Evolutionary conservation across 1,140 invertebrate species (phyloP).

Genomic region (Megalopta genalis): DNA sequence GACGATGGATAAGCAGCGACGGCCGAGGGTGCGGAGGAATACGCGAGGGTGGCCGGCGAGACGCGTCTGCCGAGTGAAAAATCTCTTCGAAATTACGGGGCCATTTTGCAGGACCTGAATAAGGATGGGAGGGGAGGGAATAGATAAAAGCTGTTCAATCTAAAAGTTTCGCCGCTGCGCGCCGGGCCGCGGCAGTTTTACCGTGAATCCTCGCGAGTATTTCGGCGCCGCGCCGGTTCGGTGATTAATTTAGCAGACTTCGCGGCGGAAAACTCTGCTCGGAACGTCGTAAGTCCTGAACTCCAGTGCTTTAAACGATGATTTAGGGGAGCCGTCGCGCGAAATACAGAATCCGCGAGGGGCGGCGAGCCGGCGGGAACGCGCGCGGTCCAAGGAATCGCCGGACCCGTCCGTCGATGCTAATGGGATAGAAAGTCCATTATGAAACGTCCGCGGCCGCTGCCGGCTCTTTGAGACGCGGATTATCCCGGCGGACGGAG

Average conservation of each 20-base stretch:
- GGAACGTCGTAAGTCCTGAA: conserved; percentile 16
- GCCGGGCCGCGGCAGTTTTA: too few relatives aligned
- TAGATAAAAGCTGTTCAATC: conserved; percentile 37
- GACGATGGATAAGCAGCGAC: neutral
- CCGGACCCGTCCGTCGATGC: neutral
- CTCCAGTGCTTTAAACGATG: conserved; percentile 45
- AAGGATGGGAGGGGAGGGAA: too few relatives aligned
- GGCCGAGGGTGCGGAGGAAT: too few relatives aligned
- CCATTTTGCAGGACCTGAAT: conserved; percentile 9
- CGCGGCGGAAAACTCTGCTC: conserved; percentile 12
- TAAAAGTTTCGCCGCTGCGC: conserved; percentile 24
- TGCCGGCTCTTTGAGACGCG: neutral
- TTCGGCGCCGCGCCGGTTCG: conserved; percentile 34
- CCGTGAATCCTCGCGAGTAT: conserved; percentile 17
- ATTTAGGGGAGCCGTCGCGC: conserved; percentile 19
- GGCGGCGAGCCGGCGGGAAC: neutral
- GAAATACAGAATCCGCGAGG: conserved; percentile 19
- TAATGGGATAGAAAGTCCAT: conserved; percentile 44
- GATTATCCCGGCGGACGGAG: neutral
- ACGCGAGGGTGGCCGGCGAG: neutral
- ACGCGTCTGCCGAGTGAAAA: conserved; percentile 16
- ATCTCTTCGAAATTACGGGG: conserved; percentile 11
- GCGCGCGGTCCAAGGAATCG: neutral
- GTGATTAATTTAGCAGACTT: conserved; percentile 40
- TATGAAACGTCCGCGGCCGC: neutral